A percentile compares a stretch with the other conserved stretches of the same genome.
These are phyloP conservation scores for Dallia pectoralis DNA, from an alignment of 2,797 vertebrate species.

Conservation along the genomic window DNA sequence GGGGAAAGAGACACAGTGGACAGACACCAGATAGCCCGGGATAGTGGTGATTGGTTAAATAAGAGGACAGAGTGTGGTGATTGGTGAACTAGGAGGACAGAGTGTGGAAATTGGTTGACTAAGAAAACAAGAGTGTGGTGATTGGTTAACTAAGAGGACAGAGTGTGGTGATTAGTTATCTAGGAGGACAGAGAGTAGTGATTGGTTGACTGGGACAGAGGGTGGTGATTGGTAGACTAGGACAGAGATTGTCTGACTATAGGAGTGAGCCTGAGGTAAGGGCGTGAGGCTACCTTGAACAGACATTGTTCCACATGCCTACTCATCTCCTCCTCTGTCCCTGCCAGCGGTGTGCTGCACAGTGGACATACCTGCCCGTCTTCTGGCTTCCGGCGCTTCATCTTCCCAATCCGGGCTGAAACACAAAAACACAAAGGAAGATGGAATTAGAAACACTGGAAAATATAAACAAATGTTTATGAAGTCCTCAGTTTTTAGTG, in stretches of 20 bases:
- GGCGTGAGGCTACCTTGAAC: conserved; percentile 87
- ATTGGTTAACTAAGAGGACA: conserved; percentile 28
- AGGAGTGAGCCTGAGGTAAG: conserved; percentile 25
- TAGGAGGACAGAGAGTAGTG: conserved; percentile 19
- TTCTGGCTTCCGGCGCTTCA: conserved; percentile 99
- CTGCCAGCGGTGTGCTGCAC: conserved; percentile 95
- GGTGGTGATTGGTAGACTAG: conserved; percentile 22
- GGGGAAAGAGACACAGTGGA: neutral
- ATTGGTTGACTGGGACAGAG: conserved; percentile 9
- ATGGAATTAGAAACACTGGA: conserved; percentile 7
- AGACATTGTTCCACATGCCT: conserved; percentile 99
- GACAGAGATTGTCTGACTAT: conserved; percentile 20
- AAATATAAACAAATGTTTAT: neutral
- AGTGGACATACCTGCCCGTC: conserved; percentile 99
- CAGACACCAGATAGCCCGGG: neutral
- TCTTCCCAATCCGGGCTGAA: conserved; percentile 98
- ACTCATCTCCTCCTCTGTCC: conserved; percentile 99
- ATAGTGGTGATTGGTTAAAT: conserved; percentile 28
- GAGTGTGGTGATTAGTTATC: conserved; percentile 14
- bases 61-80: too few relatives aligned
- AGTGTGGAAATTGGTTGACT: conserved; percentile 13
- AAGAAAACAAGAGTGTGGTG: conserved; percentile 4
- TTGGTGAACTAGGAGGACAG: too few relatives aligned
- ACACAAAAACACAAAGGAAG: conserved; percentile 14
- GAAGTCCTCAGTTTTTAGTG: neutral